Percentiles rank a stretch among this genome's conserved stretches.
These are phyloP conservation scores for Ophion costatus DNA, from an alignment of 2,888 invertebrate species.

Conservation along the genomic window DNA sequence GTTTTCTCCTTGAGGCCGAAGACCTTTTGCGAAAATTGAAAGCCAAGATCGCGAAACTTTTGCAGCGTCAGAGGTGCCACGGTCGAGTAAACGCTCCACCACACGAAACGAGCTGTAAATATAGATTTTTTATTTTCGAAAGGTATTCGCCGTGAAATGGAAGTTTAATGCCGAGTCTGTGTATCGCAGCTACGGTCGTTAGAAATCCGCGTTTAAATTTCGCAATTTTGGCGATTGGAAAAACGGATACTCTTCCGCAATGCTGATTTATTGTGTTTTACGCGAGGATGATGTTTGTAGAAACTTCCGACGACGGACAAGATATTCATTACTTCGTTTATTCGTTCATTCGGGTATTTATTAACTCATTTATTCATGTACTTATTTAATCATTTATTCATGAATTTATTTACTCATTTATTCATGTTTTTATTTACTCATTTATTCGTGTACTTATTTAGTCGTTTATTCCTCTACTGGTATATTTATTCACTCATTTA, in stretches of 20 bases:
- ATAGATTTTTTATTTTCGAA: not conserved
- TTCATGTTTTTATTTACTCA: too few species aligned
- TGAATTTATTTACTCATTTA: too few species aligned
- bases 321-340: not conserved
- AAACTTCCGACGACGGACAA: not conserved
- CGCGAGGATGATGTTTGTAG: not conserved
- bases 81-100: slow-evolving; percentile 89
- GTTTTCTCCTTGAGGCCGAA: slow-evolving; percentile 87
- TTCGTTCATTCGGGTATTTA: not conserved
- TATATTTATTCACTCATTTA: too few species aligned
- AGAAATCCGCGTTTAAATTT: slow-evolving; percentile 5
- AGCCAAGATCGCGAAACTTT: slow-evolving; percentile 86
- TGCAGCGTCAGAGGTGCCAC: slow-evolving; percentile 87
- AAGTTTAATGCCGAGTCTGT: not conserved
- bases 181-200: slow-evolving; percentile 12
- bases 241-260: slow-evolving; percentile 20
- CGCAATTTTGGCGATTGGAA: not conserved
- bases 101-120: slow-evolving; percentile 87
- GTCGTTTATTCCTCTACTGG: too few species aligned
- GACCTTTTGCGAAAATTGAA: slow-evolving; percentile 88
- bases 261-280: not conserved
- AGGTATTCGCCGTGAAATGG: not conserved
- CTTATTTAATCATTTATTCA: too few species aligned
- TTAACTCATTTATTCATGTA: too few species aligned
- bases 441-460: too few species aligned